A percentile compares a stretch with the other conserved stretches of the same genome.
These are phyloP conservation scores for Iguana delicatissima DNA, from an alignment of 2,797 vertebrate genomes.

Conservation along the genomic window DNA sequence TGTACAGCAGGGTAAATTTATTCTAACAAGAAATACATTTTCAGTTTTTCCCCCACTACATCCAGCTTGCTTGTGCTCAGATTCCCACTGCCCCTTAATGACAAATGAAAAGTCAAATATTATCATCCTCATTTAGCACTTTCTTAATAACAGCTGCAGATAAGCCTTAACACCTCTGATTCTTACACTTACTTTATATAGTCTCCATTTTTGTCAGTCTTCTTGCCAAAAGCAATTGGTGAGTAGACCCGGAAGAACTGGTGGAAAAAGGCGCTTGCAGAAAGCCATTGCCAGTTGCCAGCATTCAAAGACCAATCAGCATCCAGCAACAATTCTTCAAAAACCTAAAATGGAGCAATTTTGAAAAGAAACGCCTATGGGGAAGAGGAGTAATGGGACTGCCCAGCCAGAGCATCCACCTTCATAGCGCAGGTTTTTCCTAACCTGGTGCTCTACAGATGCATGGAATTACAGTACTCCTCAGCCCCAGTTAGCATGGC, in stretches of 20 bases:
- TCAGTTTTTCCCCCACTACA: background rate
- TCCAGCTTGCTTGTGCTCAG: background rate
- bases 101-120: background rate
- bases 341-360: constrained; percentile 70
- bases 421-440: background rate
- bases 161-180: background rate
- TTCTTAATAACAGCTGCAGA: too few relatives aligned
- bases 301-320: constrained; percentile 83
- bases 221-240: constrained; percentile 81
- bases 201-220: constrained; percentile 81
- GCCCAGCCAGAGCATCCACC: too few relatives aligned
- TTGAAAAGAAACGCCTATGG: accelerated
- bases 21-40: too few relatives aligned
- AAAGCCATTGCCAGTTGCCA: constrained; percentile 86
- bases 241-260: constrained; percentile 83
- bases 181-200: constrained; percentile 79
- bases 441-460: background rate
- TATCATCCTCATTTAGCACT: background rate
- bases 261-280: constrained; percentile 85
- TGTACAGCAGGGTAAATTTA: too few relatives aligned
- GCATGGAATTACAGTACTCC: too few relatives aligned
- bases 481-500: too few relatives aligned
- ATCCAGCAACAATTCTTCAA: constrained; percentile 83
- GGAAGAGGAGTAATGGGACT: background rate
- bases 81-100: background rate